Conservation (phyloP, 2,888 invertebrate genomes). For the Polydrusus tereticollis region DNA sequence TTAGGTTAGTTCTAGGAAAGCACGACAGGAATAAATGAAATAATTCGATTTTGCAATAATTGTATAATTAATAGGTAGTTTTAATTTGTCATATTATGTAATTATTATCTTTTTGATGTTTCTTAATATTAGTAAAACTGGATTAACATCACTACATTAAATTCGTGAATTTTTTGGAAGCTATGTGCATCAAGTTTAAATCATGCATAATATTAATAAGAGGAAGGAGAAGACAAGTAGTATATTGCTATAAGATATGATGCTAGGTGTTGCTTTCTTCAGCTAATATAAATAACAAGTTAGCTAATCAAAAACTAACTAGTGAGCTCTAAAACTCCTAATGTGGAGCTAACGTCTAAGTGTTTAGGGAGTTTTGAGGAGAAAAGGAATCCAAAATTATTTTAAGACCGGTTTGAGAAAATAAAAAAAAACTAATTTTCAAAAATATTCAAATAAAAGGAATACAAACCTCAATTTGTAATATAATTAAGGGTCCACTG, state of each 20-base stretch:
- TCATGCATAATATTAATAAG: not conserved
- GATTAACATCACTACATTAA: no score
- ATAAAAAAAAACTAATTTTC: not conserved
- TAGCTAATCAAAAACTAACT: conserved; percentile 1
- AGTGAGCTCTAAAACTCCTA: conserved; percentile 15
- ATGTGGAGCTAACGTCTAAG: conserved; percentile 14
- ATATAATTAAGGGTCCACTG: conserved; percentile 22
- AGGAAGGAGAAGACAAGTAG: not conserved
- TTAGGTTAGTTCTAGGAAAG: no score
- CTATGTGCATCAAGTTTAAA: not conserved
- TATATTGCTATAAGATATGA: not conserved
- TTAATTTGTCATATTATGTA: no score
- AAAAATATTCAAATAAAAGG: not conserved
- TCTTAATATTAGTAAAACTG: no score
- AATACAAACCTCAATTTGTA: conserved; percentile 21
- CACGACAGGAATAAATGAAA: no score
- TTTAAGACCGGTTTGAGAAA: not conserved
- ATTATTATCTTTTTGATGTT: no score
- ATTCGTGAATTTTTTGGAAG: not conserved
- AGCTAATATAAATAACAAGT: not conserved
- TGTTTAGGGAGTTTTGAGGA: conserved; percentile 1
- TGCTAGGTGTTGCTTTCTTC: not conserved
- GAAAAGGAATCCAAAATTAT: conserved; percentile 3
- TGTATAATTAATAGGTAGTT: no score
- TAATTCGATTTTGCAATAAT: no score